Percentiles rank a stretch among this genome's conserved stretches.
Conservation (phyloP, 1,140 invertebrate species). For the Idris sp. region DNA sequence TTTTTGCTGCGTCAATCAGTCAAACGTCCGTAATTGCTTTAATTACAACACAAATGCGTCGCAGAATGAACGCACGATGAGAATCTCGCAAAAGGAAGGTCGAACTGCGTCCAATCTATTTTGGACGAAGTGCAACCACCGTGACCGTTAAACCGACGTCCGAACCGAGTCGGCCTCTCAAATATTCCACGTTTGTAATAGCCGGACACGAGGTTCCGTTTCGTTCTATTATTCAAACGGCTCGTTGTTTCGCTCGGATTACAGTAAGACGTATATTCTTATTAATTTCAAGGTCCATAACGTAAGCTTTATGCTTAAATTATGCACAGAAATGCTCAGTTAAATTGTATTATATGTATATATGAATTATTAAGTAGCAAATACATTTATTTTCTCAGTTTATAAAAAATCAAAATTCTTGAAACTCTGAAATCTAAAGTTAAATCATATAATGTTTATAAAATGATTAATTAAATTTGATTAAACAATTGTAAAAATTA, state of each 20-base stretch:
- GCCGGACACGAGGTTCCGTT: constrained; percentile 74
- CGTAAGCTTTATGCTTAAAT: constrained; percentile 34
- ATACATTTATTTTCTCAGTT: no score
- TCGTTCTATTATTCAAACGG: constrained; percentile 76
- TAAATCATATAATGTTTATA: no score
- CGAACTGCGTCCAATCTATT: constrained; percentile 57
- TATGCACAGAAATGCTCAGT: constrained; percentile 25
- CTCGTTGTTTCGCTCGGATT: constrained; percentile 70
- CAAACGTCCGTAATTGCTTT: constrained; percentile 47
- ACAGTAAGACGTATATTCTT: constrained; percentile 71
- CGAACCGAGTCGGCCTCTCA: constrained; percentile 58
- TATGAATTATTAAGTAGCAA: no score
- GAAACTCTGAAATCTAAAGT: no score
- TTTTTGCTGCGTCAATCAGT: constrained; percentile 36
- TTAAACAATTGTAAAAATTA: no score
- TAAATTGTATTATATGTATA: no score
- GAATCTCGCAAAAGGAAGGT: constrained; percentile 47
- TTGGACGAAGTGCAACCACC: constrained; percentile 54
- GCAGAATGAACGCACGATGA: constrained; percentile 47
- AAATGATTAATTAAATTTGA: no score
- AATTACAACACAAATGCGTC: constrained; percentile 44
- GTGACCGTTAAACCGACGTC: constrained; percentile 57
- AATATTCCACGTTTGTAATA: constrained; percentile 75
- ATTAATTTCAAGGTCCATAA: constrained; percentile 56
- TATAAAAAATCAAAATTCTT: no score